Evolutionary conservation across 2,113 vertebrate species (phyloP).

Genomic region (Lanius ludovicianus): DNA sequence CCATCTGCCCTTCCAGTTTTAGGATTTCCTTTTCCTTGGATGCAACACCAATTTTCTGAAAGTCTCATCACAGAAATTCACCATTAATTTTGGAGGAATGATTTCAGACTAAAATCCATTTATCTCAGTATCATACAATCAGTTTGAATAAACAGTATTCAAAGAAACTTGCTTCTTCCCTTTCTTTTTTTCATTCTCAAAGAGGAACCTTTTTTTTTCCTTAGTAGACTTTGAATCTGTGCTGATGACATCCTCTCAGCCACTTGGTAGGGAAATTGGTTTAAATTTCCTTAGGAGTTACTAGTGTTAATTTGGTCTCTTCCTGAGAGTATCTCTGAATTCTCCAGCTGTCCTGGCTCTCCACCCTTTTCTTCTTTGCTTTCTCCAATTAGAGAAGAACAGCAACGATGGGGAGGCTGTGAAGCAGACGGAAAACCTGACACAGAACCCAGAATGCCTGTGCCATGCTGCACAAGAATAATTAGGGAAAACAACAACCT

Average conservation of each 20-base stretch:
- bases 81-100: neutral
- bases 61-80: neutral
- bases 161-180: neutral
- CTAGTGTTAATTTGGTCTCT: neutral
- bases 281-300: neutral
- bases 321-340: neutral
- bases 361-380: neutral
- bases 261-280: neutral
- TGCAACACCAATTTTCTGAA: neutral
- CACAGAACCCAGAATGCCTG: rapidly evolving
- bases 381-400: neutral
- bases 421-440: neutral
- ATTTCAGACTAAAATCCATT: neutral
- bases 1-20: rapidly evolving
- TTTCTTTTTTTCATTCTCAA: neutral
- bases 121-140: neutral
- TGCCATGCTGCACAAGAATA: neutral
- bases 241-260: neutral
- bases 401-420: neutral
- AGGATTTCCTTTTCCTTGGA: neutral
- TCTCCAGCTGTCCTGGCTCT: neutral
- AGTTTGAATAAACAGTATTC: neutral
- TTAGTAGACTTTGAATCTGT: neutral
- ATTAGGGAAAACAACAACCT: neutral
- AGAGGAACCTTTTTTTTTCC: rapidly evolving